Percentiles rank a stretch among this genome's conserved stretches.
These are phyloP conservation scores for Solen grandis DNA, from an alignment of 1,140 invertebrate species.

Conservation along the genomic window DNA sequence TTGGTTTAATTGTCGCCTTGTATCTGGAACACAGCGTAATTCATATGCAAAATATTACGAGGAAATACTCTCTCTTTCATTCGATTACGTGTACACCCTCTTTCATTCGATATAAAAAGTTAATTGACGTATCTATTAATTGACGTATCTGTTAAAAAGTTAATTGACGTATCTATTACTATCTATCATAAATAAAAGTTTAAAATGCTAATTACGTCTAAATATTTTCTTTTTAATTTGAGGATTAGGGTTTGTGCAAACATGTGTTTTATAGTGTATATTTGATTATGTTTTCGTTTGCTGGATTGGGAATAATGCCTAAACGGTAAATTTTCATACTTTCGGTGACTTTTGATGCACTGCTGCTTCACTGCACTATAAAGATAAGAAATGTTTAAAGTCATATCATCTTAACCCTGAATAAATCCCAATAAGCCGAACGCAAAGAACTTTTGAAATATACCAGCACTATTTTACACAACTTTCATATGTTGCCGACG, in stretches of 20 bases:
- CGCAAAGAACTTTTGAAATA: neutral
- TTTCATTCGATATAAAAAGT: too few relatives aligned
- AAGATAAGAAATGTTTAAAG: too few relatives aligned
- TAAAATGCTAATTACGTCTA: neutral
- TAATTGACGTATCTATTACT: neutral
- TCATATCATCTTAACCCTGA: too few relatives aligned
- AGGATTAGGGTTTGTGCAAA: too few relatives aligned
- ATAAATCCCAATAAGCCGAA: too few relatives aligned
- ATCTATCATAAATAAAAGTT: neutral
- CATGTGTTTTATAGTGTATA: too few relatives aligned
- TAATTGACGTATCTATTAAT: neutral
- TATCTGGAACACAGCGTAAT: neutral
- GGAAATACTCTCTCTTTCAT: neutral
- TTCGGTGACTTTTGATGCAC: too few relatives aligned
- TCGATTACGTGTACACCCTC: neutral
- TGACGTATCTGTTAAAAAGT: neutral
- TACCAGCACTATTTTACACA: neutral
- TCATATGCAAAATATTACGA: neutral
- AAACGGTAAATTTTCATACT: too few relatives aligned
- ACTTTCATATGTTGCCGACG: neutral
- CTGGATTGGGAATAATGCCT: too few relatives aligned
- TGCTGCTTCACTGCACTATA: too few relatives aligned
- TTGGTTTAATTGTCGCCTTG: slow-evolving; percentile 83
- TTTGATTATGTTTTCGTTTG: too few relatives aligned
- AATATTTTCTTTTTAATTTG: too few relatives aligned